These are phyloP conservation scores for Gallinago solitaria DNA, from an alignment of 2,797 vertebrate species.

Conservation along the genomic window DNA sequence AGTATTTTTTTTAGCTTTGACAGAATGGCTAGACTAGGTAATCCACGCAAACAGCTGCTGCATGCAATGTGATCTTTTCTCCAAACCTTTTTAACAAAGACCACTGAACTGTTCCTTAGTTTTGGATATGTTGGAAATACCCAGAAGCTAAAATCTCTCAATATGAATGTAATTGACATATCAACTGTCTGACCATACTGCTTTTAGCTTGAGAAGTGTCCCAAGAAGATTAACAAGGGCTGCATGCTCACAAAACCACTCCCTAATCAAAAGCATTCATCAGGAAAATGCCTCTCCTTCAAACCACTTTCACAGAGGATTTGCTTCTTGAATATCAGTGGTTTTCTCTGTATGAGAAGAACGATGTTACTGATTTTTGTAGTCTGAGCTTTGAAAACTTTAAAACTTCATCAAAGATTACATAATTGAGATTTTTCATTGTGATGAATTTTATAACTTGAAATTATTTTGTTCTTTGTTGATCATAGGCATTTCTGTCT, in stretches of 20 bases:
- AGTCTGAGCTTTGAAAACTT: neutral
- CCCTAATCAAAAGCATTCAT: constrained; percentile 1
- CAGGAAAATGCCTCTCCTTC: constrained; percentile 25
- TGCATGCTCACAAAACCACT: neutral
- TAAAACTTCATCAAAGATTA: neutral
- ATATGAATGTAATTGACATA: constrained; percentile 61
- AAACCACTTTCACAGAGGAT: constrained; percentile 26
- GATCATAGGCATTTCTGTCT: neutral
- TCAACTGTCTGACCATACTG: constrained; percentile 52
- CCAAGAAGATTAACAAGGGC: constrained; percentile 21
- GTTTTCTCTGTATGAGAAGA: neutral
- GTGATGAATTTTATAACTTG: neutral
- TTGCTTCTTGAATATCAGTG: constrained; percentile 5
- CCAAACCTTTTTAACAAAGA: constrained; percentile 72
- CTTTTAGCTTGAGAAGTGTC: constrained; percentile 56
- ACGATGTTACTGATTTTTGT: neutral
- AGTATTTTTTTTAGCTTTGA: constrained; percentile 77
- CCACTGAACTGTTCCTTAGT: constrained; percentile 69
- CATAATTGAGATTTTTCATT: neutral
- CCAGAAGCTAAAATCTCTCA: constrained; percentile 69
- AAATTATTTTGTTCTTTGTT: neutral
- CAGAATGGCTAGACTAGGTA: constrained; percentile 82
- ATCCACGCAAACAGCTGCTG: constrained; percentile 81
- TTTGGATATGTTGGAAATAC: constrained; percentile 70
- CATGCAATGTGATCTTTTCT: constrained; percentile 78